phyloP scores from a whole-genome alignment of 2,113 vertebrate genomes.

The Craseonycteris thonglongyai region DNA sequence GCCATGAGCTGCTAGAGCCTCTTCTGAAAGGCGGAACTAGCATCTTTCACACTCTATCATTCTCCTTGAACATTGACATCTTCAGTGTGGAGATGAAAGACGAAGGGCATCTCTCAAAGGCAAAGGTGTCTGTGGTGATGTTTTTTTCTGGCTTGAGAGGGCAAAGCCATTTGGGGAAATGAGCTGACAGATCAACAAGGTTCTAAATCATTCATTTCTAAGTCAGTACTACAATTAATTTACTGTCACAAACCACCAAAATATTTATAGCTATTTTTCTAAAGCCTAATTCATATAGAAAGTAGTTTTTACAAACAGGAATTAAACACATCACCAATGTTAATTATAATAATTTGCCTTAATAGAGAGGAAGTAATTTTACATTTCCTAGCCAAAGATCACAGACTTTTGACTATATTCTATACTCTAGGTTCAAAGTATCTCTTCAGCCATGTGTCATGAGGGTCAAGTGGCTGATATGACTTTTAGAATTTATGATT shows the following conservation, averaged over 20 bases:
- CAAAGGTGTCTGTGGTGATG: not conserved
- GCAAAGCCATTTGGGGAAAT: constrained; percentile 44
- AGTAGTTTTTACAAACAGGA: constrained; percentile 60
- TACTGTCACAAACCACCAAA: constrained; percentile 60
- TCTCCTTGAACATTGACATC: not conserved
- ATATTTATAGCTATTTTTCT: constrained; percentile 71
- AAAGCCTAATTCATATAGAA: constrained; percentile 61
- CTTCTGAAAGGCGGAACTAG: not conserved
- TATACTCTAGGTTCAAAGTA: constrained; percentile 26
- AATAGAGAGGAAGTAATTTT: constrained; percentile 67
- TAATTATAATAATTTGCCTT: constrained; percentile 73
- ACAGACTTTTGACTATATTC: constrained; percentile 29
- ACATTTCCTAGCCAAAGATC: constrained; percentile 65
- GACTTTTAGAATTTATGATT: not conserved
- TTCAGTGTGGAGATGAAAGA: not conserved
- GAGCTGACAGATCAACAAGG: constrained; percentile 29
- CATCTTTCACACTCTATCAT: not conserved
- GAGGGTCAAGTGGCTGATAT: not conserved
- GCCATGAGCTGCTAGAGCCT: not conserved
- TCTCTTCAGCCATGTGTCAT: not conserved
- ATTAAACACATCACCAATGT: constrained; percentile 67
- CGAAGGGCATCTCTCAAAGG: not conserved
- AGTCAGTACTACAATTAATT: constrained; percentile 57
- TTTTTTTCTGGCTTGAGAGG: not conserved
- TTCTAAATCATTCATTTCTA: constrained; percentile 55